Evolutionary conservation across 2,797 vertebrate species (phyloP), one percentile per base, ranked within the genome.

Genomic region (Antennarius maculatus): DNA sequence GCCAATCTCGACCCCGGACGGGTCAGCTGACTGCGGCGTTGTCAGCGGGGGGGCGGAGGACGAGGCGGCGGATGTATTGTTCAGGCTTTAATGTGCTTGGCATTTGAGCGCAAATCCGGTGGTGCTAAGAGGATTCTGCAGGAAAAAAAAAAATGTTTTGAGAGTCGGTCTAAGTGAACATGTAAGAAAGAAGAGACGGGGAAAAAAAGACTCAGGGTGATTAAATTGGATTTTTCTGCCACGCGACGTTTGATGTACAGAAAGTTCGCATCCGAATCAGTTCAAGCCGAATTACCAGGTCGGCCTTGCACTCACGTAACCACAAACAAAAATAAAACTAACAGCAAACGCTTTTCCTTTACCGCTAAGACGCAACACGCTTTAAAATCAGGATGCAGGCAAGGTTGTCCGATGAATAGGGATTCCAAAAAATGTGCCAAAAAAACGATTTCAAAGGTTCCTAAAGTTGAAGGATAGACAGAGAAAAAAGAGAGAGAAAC

Each of bases 221-320:
- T 2, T 6, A 46, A 48, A 54, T 9, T 47, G 17, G 45, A 61
- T 16, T 34, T 14, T 46, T 64, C 15, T 27, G 58, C 6, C 1
- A 6, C 3, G 29, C 47, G 31, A 6, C n/a, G 2, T 42, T 49
- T 67, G 27, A 68, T 63, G 45, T 8, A 52, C 52, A 79, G 74
- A 56, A 54, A 8, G 23, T 66, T n/a, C 52, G 39, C 45, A 57
- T 39, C 46, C 47, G 42, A 52, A 23, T 61, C 31, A 1, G 11
- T 31, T 12, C 29, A 29, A 42, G 59, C 76, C 74, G 57, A 50
- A 80, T 85, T 53, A 80, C 75, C 79, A 50, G 61, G 29, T 16
- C 10, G 71, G 66, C 79, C 86, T 85, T 86, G 75, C 50, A 71
- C 69, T 77, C 80, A 46, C 17, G 42, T 63, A 67, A 23, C 49